Evolutionary conservation across 2,113 vertebrate genomes (phyloP).

Genomic region (Calidris pygmaea): DNA sequence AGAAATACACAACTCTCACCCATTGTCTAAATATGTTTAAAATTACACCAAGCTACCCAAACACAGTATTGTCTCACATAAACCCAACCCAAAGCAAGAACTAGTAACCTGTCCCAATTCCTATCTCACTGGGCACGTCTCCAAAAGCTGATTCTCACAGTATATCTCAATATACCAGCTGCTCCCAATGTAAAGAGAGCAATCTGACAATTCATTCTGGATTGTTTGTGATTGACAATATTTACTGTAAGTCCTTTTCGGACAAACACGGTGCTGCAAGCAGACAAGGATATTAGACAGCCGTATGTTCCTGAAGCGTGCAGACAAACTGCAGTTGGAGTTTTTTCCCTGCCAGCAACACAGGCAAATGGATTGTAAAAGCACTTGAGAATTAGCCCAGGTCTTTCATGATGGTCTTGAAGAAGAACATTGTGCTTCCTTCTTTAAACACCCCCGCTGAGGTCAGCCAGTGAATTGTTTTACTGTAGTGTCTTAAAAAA

Average conservation of each 20-base stretch:
- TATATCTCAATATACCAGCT: not conserved
- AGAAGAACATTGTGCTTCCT: not conserved
- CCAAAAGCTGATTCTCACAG: not conserved
- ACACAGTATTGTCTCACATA: accelerated
- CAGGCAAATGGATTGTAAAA: not conserved
- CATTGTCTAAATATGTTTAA: not conserved
- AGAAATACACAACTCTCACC: not conserved
- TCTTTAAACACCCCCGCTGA: not conserved
- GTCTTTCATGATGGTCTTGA: not conserved
- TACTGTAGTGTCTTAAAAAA: not conserved
- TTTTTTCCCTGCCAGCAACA: not conserved
- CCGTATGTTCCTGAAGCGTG: not conserved
- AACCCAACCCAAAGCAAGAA: not conserved
- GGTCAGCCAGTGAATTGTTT: not conserved
- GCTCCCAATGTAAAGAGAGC: not conserved
- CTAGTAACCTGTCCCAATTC: not conserved
- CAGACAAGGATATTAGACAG: not conserved
- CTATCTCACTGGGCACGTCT: not conserved
- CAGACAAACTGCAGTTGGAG: not conserved
- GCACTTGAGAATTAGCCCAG: not conserved
- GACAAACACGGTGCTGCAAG: not conserved
- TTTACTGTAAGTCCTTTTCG: not conserved
- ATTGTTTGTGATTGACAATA: not conserved
- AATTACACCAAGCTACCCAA: not conserved
- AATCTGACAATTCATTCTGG: not conserved